phyloP scores from a whole-genome alignment of 2,113 vertebrate species.

The Rhombomys opimus region DNA sequence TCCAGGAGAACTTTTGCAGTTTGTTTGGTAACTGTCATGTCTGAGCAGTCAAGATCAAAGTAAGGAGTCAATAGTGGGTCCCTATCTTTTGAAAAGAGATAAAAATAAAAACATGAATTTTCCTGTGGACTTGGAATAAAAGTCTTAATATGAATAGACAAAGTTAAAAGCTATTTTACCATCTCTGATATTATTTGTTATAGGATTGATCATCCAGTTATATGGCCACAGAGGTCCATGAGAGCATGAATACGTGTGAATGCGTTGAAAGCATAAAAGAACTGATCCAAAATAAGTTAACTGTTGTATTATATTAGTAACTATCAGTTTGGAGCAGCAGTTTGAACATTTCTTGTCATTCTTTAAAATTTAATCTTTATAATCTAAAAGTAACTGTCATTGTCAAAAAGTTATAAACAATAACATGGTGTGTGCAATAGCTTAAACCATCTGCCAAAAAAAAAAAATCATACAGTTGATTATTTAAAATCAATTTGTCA shows the following conservation, averaged over 20 bases:
- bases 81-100: not conserved
- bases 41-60: conserved; percentile 54
- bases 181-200: not conserved
- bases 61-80: not conserved
- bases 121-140: not conserved
- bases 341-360: not conserved
- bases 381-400: not conserved
- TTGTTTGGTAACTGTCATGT: conserved; percentile 31
- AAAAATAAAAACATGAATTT: not conserved
- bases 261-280: not conserved
- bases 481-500: not conserved
- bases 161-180: not conserved
- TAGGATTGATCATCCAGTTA: not conserved
- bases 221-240: not conserved
- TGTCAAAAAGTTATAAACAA: not conserved
- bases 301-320: not conserved
- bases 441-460: not conserved
- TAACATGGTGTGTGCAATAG: not conserved
- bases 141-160: conserved; percentile 28
- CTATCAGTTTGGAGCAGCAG: not conserved
- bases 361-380: conserved; percentile 39
- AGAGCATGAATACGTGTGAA: not conserved
- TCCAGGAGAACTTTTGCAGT: not conserved
- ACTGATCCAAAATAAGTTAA: conserved; percentile 18
- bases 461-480: not conserved